Evolutionary conservation across 2,113 vertebrate genomes (phyloP).

Genomic region (Neogobius melanostomus): DNA sequence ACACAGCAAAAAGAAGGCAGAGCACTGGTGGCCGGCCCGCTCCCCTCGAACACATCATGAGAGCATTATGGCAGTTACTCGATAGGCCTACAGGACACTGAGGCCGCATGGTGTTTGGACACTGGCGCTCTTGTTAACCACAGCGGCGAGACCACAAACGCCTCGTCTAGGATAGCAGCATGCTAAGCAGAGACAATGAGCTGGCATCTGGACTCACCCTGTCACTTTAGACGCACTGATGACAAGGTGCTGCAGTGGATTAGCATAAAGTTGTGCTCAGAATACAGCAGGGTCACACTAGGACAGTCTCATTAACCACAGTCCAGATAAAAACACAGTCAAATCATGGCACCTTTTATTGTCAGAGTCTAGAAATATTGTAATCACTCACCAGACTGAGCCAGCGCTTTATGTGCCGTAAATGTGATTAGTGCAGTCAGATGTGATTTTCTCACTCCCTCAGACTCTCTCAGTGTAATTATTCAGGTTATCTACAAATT

Average conservation of each 20-base stretch:
- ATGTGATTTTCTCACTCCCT: background rate
- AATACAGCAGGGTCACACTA: background rate
- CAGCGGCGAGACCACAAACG: slow-evolving; percentile 5
- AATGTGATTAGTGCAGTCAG: background rate
- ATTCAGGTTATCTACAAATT: slow-evolving; percentile 4
- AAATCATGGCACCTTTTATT: slow-evolving; percentile 1
- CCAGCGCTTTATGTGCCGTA: background rate
- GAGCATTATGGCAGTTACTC: slow-evolving; percentile 75
- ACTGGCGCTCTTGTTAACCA: slow-evolving; percentile 53
- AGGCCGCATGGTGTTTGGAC: slow-evolving; percentile 24
- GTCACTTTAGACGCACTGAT: background rate
- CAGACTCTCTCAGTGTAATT: background rate
- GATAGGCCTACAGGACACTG: slow-evolving; percentile 48
- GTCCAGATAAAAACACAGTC: background rate
- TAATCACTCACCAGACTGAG: background rate
- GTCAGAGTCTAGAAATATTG: background rate
- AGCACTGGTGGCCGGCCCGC: slow-evolving; percentile 49
- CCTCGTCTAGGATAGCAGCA: slow-evolving; percentile 19
- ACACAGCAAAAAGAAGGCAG: slow-evolving; percentile 72
- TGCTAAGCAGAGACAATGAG: slow-evolving; percentile 25
- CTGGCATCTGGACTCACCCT: slow-evolving; percentile 2
- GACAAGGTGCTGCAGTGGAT: slow-evolving; percentile 4
- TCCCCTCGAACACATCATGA: slow-evolving; percentile 77
- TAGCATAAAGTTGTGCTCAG: slow-evolving; percentile 4
- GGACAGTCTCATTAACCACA: slow-evolving; percentile 1